These are phyloP conservation scores for Platycheirus albimanus DNA, from an alignment of 2,888 invertebrate species.

Conservation along the genomic window DNA sequence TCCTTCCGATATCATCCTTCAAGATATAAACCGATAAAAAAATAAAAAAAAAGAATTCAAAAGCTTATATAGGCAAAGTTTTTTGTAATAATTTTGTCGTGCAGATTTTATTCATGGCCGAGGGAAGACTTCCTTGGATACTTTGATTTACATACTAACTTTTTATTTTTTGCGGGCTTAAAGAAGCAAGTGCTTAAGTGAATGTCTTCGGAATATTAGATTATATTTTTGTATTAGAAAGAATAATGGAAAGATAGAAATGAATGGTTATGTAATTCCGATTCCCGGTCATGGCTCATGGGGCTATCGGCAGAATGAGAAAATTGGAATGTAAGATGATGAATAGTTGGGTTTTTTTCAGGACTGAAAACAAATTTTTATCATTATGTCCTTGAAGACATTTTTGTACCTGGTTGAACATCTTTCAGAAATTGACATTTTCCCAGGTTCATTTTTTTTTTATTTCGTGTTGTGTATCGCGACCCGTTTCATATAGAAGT, in stretches of 20 bases:
- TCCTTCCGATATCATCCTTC: constrained; percentile 27
- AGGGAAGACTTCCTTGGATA: constrained; percentile 5
- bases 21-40: constrained; percentile 37
- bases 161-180: constrained; percentile 3
- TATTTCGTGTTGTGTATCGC: too few species aligned
- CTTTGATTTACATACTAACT: constrained; percentile 48
- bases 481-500: too few species aligned
- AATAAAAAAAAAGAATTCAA: neutral
- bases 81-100: constrained; percentile 48
- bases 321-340: too few species aligned
- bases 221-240: constrained; percentile 4
- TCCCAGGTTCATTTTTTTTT: too few species aligned
- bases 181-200: constrained; percentile 24
- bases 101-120: constrained; percentile 30
- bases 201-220: constrained; percentile 1
- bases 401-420: too few species aligned
- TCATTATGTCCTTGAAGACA: too few species aligned
- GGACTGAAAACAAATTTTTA: too few species aligned
- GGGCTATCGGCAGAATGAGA: too few species aligned
- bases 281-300: too few species aligned
- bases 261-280: too few species aligned
- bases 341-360: too few species aligned
- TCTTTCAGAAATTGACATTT: too few species aligned
- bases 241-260: constrained; percentile 5
- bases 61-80: constrained; percentile 6